Evolutionary conservation across 2,797 vertebrate genomes (phyloP), one percentile per base, ranked within the genome.

Genomic region (Lerista edwardsae): DNA sequence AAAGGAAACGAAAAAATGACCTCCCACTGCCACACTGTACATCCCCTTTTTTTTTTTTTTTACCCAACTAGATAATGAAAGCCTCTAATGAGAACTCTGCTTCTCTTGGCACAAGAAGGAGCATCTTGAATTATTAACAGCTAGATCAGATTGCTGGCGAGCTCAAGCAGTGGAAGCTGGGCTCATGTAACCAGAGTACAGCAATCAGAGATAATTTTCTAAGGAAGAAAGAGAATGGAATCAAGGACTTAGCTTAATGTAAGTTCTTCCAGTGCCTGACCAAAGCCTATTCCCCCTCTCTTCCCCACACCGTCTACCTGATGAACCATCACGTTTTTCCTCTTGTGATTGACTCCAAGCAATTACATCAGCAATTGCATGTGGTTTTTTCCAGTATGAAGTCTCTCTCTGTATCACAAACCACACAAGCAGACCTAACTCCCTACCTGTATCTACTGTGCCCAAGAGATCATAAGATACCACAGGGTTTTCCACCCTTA

Each of bases 101-200:
- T 71, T 69, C 39, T 81, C 51, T 64, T 86, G 73, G 64, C 79
- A 61, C 79, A 39, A 71, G 73, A n/a, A 61, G 61, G 61, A 61
- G 7, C 27, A n/a, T 47, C 31, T 21, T 86, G 79, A 86, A 86
- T 86, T 86, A 86, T 86, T 86, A 86, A 86, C 65, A 71, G 67
- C 57, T 64, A 31, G 84, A 86, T 86, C 55, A 81, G 72, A 81
- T 86, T 76, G 34, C 74, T 27, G 17, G 55, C 62, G 55, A 77
- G 73, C 84, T 76, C 11, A 51, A 69, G 78, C 44, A 75, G 64
- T 57, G 25, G 57, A 75, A 69, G 64, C 9, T 34, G 69, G 67
- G 19, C 31, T 55, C 55, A 72, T 55, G 73, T 86, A 86, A 86
- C 73, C 79, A 77, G 73, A 86, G 73, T 15, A 75, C 57, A 69